A percentile compares a stretch with the other conserved stretches of the same genome.
Evolutionary conservation across 2,888 invertebrate genomes (phyloP).

Genomic region (Tryphoninae sp.): DNA sequence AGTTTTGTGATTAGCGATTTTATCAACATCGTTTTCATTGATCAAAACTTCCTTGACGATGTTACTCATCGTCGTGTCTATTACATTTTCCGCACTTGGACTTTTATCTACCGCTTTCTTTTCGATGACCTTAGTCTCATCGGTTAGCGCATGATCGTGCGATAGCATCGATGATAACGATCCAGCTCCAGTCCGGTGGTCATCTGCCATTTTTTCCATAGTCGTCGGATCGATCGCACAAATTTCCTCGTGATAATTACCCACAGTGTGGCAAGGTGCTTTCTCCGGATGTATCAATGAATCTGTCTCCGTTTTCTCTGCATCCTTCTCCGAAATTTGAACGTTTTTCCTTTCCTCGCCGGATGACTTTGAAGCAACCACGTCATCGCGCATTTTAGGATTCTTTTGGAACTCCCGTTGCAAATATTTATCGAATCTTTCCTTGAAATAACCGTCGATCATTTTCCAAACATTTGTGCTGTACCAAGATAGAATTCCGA

Average conservation of each 20-base stretch:
- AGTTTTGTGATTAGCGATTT: background rate
- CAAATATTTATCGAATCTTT: conserved; percentile 86
- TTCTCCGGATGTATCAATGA: conserved; percentile 42
- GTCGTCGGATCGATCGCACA: conserved; percentile 49
- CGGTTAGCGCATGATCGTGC: background rate
- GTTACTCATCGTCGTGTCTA: conserved; percentile 22
- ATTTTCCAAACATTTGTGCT: conserved; percentile 87
- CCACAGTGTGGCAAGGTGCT: conserved; percentile 28
- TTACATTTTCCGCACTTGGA: conserved; percentile 24
- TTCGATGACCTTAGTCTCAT: conserved; percentile 54
- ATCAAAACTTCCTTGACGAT: conserved; percentile 31
- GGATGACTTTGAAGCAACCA: conserved; percentile 59
- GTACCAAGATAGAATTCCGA: conserved; percentile 89
- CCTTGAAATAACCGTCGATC: conserved; percentile 89
- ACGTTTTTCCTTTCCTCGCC: conserved; percentile 58
- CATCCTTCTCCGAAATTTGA: background rate
- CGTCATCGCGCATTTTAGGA: conserved; percentile 75
- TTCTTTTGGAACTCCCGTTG: conserved; percentile 81
- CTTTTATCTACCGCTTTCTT: conserved; percentile 42
- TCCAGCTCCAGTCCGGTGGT: conserved; percentile 61
- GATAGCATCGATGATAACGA: conserved; percentile 20
- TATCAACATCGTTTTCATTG: background rate
- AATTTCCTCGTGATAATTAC: conserved; percentile 47
- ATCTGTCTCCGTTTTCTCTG: conserved; percentile 7
- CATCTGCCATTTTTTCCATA: conserved; percentile 45